Percentiles rank a stretch among this genome's conserved stretches.
Evolutionary conservation across 2,797 vertebrate genomes (phyloP).

Genomic region (Monodelphis domestica): DNA sequence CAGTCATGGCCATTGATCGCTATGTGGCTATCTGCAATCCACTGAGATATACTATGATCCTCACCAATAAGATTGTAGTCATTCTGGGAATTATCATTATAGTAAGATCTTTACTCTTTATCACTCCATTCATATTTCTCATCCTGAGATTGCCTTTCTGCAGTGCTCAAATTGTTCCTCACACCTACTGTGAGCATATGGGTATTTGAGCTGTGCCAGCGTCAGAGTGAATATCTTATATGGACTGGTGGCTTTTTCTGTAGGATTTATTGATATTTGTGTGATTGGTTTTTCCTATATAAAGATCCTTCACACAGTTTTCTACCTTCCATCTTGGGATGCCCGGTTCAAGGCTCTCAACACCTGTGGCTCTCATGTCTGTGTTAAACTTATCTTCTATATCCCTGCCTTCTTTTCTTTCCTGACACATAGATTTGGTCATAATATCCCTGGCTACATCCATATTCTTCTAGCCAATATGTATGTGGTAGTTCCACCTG

Average conservation of each 20-base stretch:
- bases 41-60: slow-evolving; percentile 67
- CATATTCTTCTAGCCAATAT: slow-evolving; percentile 54
- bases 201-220: slow-evolving; percentile 24
- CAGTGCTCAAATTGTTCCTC: background rate
- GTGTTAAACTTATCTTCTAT: slow-evolving; percentile 50
- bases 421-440: slow-evolving; percentile 35
- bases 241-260: background rate
- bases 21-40: slow-evolving; percentile 79
- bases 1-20: background rate
- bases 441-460: slow-evolving; percentile 25
- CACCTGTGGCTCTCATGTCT: slow-evolving; percentile 57
- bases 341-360: slow-evolving; percentile 18
- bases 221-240: slow-evolving; percentile 22
- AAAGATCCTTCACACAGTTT: slow-evolving; percentile 10
- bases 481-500: slow-evolving; percentile 15
- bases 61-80: slow-evolving; percentile 65
- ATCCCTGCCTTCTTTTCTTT: slow-evolving; percentile 43
- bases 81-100: slow-evolving; percentile 56
- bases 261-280: slow-evolving; percentile 19
- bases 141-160: slow-evolving; percentile 78
- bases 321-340: slow-evolving; percentile 17
- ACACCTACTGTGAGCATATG: slow-evolving; percentile 29
- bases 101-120: background rate
- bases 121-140: slow-evolving; percentile 43
- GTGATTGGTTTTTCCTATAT: background rate